phyloP scores from a whole-genome alignment of 2,113 vertebrate species.

The Excalfactoria chinensis region DNA sequence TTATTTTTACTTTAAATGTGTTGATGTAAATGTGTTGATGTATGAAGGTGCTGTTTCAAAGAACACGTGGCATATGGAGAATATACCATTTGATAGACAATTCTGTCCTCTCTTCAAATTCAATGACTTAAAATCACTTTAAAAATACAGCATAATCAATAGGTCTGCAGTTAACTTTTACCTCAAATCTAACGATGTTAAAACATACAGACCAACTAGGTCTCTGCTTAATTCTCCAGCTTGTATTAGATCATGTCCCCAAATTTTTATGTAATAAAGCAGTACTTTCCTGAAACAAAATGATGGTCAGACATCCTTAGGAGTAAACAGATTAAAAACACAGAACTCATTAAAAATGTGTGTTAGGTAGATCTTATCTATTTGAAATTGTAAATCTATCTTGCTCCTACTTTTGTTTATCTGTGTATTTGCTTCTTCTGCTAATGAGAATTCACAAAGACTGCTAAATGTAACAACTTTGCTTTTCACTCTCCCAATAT shows the following conservation, averaged over 20 bases:
- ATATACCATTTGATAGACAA: background rate
- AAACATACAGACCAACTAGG: background rate
- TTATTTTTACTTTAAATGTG: background rate
- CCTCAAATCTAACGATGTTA: background rate
- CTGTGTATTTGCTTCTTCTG: background rate
- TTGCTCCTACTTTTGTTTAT: background rate
- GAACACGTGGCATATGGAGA: background rate
- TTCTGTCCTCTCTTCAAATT: background rate
- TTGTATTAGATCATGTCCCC: background rate
- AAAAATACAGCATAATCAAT: background rate
- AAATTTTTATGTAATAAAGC: background rate
- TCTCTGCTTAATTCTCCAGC: background rate
- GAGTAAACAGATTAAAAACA: background rate
- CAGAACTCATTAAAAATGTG: background rate
- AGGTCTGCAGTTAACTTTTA: background rate
- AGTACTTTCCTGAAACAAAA: background rate
- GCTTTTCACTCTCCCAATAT: background rate
- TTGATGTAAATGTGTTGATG: background rate
- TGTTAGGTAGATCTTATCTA: background rate
- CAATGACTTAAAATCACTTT: background rate
- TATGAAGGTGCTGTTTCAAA: background rate
- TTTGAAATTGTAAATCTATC: background rate
- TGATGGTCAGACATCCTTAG: background rate
- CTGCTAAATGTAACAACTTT: background rate
- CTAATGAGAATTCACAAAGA: background rate